Evolutionary conservation across 1,140 invertebrate genomes (phyloP), one percentile per base, ranked within the genome.

Genomic region (Drosophila sulfurigaster): DNA sequence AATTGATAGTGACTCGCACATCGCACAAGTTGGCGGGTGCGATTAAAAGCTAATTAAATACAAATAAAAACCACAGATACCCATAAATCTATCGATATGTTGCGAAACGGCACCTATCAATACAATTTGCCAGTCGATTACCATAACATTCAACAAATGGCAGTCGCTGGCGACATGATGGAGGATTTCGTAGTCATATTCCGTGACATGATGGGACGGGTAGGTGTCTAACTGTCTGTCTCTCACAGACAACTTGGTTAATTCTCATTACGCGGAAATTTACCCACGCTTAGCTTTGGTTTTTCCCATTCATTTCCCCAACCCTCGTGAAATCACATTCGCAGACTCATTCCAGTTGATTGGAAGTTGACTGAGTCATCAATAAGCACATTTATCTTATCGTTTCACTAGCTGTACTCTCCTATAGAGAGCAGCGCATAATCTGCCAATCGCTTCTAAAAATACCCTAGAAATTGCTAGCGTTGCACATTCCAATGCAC

Each of bases 171-270:
- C 65, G 94, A 95, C 88, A 93, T 95, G 83, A 93, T 95, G 91
- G 94, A 95, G 86, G 94, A 95, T 91, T 94, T 95, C 89, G 92
- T 94, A 66, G 92, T 94, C 80, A 91, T 95, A 78, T 94, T 94
- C 77, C 94, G 93, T 57, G 93, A 94, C 77, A 93, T 94, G 91
- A 93, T 94, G 93, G 93, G 93, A 92, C 94, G 94, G 94, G 94
- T 95, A 94, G 63, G 91, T 75, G 6, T 32, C 15, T 41, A 54
- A 13, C n/a, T 54, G n/a, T 8, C 7, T 32, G 35, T 8, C 35
- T 11, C 64, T 73, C 72, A 56, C 46, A 66, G 76, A 82, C 64
- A 79, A 73, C 71, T 69, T 57, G 11, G 16, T 11, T 16, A 25
- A 57, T 25, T 25, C 15, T 20, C 32, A 41, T 41, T 57, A 41